A percentile compares a stretch with the other conserved stretches of the same genome.
Conservation (phyloP, 23 tunicate genomes). For the Styela clava region DNA sequence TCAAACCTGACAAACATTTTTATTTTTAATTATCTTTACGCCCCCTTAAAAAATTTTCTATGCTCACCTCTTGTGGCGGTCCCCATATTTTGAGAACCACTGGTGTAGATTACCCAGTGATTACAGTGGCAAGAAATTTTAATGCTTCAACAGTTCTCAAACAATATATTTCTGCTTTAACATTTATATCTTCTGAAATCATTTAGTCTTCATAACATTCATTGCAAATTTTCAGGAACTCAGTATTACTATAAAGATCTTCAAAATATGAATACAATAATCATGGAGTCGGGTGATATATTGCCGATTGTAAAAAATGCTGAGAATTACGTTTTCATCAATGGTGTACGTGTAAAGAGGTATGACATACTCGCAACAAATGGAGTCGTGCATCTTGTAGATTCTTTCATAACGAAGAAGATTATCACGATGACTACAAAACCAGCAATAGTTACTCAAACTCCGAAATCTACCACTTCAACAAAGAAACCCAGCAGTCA, state of each 20-base stretch:
- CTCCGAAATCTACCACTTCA: neutral
- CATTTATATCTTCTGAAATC: too few species aligned
- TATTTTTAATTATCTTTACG: too few species aligned
- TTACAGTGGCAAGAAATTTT: too few species aligned
- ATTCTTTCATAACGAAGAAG: conserved; percentile 32
- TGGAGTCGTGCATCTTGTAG: conserved; percentile 61
- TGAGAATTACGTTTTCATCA: conserved; percentile 40
- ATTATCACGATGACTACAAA: neutral
- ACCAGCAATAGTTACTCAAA: neutral
- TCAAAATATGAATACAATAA: conserved; percentile 1
- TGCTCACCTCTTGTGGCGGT: too few species aligned
- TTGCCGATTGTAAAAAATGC: conserved; percentile 32
- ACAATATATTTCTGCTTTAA: too few species aligned
- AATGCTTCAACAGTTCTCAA: too few species aligned
- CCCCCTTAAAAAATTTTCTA: too few species aligned
- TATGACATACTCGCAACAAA: conserved; percentile 75
- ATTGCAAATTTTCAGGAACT: neutral
- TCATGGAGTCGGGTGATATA: neutral
- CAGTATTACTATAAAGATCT: conserved; percentile 13
- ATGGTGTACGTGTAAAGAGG: conserved; percentile 32
- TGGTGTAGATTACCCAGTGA: too few species aligned
- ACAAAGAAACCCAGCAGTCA: neutral
- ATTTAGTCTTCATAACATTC: too few species aligned
- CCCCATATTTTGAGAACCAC: too few species aligned
- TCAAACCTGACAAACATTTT: too few species aligned